These are phyloP conservation scores for Phenganax subtilis DNA, from an alignment of 92 coral and sea anemone species.

Conservation along the genomic window DNA sequence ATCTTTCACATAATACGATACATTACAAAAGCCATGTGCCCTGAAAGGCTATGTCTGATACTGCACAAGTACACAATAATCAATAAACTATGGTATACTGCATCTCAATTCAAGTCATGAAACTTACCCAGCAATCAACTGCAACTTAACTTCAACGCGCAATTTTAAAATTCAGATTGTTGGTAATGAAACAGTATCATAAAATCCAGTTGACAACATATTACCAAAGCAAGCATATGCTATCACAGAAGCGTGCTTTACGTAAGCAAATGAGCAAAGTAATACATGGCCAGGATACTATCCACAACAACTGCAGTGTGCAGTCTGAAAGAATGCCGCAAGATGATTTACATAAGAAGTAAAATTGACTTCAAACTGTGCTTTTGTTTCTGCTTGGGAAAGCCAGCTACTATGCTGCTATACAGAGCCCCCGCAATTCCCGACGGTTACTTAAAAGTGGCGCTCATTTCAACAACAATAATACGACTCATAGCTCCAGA, in stretches of 20 bases:
- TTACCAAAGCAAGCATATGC: not conserved
- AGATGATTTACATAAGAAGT: constrained; percentile 7
- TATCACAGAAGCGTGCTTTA: not conserved
- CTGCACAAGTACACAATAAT: not conserved
- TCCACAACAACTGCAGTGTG: constrained; percentile 2
- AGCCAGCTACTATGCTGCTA: not conserved
- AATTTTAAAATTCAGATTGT: not conserved
- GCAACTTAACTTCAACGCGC: too few species aligned
- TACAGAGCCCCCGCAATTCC: too few species aligned
- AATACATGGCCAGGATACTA: not conserved
- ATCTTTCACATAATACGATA: too few species aligned
- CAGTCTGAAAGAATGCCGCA: not conserved
- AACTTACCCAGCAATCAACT: constrained; percentile 4
- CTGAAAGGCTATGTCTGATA: too few species aligned
- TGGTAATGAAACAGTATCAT: not conserved
- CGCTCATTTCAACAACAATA: not conserved
- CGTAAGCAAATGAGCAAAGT: not conserved
- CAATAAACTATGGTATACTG: not conserved
- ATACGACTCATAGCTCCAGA: not conserved
- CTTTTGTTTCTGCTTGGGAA: constrained; percentile 20
- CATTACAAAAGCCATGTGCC: too few species aligned
- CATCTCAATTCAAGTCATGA: not conserved
- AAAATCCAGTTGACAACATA: not conserved
- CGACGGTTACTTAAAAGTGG: not conserved
- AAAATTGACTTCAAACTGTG: constrained; percentile 7